Conservation (phyloP, 2,888 invertebrate genomes). For the Drosophila eohydei region DNA sequence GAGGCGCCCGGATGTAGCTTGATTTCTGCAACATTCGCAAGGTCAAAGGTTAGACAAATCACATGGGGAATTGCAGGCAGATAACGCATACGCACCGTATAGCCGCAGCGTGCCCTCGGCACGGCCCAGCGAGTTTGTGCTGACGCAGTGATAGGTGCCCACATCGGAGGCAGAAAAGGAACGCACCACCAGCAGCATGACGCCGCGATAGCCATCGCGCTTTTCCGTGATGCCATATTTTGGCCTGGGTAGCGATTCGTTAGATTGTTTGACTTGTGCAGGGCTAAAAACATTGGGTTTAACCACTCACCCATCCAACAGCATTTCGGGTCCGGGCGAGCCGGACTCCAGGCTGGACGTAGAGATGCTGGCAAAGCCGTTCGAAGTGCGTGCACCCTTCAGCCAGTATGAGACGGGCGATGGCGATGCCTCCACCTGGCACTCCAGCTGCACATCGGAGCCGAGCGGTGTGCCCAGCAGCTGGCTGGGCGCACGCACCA, state of each 20-base stretch:
- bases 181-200: conserved; percentile 84
- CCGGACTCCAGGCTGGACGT: conserved; percentile 81
- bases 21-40: conserved; percentile 80
- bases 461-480: conserved; percentile 94
- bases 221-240: conserved; percentile 85
- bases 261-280: not conserved
- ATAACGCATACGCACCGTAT: conserved; percentile 86
- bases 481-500: conserved; percentile 95
- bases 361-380: conserved; percentile 80
- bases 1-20: conserved; percentile 84
- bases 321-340: conserved; percentile 88
- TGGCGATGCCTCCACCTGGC: conserved; percentile 95
- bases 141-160: conserved; percentile 91
- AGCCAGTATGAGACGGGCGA: conserved; percentile 85
- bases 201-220: conserved; percentile 84
- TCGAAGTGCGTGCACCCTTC: conserved; percentile 84
- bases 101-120: conserved; percentile 88
- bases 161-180: conserved; percentile 87
- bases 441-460: conserved; percentile 93
- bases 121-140: conserved; percentile 89
- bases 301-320: conserved; percentile 90
- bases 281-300: not conserved
- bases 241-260: conserved; percentile 69
- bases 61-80: conserved; percentile 30
- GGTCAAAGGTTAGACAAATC: conserved; percentile 8